Base-by-base conservation (phyloP, 2,797 vertebrate genomes). In the Ispidina picta region DNA sequence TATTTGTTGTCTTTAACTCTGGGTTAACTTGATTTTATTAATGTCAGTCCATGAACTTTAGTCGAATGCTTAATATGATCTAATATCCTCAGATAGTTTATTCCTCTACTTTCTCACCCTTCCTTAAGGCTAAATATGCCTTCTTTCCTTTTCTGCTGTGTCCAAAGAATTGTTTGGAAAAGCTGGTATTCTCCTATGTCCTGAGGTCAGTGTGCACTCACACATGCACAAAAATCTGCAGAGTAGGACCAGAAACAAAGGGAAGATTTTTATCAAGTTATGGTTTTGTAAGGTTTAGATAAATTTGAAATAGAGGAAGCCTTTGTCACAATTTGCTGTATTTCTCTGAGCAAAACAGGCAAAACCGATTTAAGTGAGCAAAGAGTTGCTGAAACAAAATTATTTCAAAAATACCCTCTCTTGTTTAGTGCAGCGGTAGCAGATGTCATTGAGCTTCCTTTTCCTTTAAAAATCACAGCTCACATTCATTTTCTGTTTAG, bases 21-120 rank as follows among this genome's bases (percentile, higher is more conserved):
- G 82, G 18, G 59, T 83, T 92, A 78, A 69, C 82, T 83, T 90
- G 48, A 35, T 90, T 85, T 94, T 92, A 75, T 89, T 83, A 69
- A 83, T 72, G 82, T 80, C 76, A 46, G 12, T 76, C 54, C 37
- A 17, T 83, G 69, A 85, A 81, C 73, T 78, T 83, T 72, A 94
- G 55, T 72, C 5, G 59, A 72, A 89, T 72, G 48, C 43, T 83
- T 87, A 66, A 74, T 90, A 43, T 35, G 31, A 14, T 75, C 51
- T 39, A 46, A 68, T 51, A 41, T 68, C 37, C 54, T 33, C 31
- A 52, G 55, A 16, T 31, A 44, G 46, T 31, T 79, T 71, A 33
- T 59, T 85, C 69, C 59, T 82, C 39, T 80, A 1, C 49, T 74
- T 71, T 72, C 9, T 55, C 16, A 28, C 3, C 9, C 13, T 29